These are phyloP conservation scores for Tenthredo notha DNA, from an alignment of 2,888 invertebrate genomes.

Conservation along the genomic window DNA sequence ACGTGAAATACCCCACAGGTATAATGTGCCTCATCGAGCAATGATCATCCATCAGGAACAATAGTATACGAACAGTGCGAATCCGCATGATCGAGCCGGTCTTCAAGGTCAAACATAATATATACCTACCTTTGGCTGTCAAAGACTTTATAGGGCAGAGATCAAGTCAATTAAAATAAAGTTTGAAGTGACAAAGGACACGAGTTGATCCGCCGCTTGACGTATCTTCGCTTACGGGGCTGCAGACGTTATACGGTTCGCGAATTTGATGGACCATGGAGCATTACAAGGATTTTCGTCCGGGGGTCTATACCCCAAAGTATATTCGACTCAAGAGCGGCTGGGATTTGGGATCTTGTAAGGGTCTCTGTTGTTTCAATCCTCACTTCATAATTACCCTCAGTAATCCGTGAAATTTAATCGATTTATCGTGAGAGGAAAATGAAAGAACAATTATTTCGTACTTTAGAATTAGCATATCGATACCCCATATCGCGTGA, in stretches of 20 bases:
- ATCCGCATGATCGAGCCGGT: too few relatives aligned
- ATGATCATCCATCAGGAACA: too few relatives aligned
- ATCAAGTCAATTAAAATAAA: not conserved
- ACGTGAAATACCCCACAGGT: too few relatives aligned
- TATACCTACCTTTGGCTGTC: too few relatives aligned
- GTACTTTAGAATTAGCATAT: not conserved
- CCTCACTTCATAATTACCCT: not conserved
- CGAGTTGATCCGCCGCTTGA: not conserved
- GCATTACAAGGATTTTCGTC: not conserved
- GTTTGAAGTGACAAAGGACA: not conserved
- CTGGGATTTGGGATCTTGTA: not conserved
- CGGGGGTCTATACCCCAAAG: not conserved
- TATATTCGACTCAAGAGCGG: not conserved
- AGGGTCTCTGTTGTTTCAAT: not conserved
- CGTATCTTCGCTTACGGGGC: not conserved
- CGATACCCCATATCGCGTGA: not conserved
- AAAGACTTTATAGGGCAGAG: not conserved
- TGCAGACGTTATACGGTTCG: not conserved
- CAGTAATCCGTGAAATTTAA: not conserved
- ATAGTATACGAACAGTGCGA: too few relatives aligned
- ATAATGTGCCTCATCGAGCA: too few relatives aligned
- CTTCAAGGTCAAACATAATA: too few relatives aligned
- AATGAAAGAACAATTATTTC: not conserved
- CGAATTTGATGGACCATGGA: not conserved
- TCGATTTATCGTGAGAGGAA: not conserved